Conservation (phyloP, 2,888 invertebrate genomes). For the Graphium colonna region DNA sequence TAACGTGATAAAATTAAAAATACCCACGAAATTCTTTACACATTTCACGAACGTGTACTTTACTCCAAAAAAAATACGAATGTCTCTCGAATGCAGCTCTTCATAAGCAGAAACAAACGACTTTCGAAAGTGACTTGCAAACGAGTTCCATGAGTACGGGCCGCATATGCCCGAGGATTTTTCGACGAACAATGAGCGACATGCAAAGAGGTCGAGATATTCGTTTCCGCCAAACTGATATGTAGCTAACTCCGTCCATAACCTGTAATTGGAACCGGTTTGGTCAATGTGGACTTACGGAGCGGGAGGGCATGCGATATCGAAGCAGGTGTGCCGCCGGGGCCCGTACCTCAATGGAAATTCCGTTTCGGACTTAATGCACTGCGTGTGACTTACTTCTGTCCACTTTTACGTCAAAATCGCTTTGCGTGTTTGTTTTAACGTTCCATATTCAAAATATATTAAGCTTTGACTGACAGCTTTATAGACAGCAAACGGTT, state of each 20-base stretch:
- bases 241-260: slow-evolving; percentile 58
- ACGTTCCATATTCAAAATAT: too few relatives aligned
- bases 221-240: slow-evolving; percentile 77
- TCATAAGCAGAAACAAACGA: neutral
- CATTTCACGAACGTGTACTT: too few relatives aligned
- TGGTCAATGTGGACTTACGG: slow-evolving; percentile 72
- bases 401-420: too few relatives aligned
- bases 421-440: too few relatives aligned
- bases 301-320: slow-evolving; percentile 72
- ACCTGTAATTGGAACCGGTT: slow-evolving; percentile 79
- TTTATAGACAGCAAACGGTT: too few relatives aligned
- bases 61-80: neutral
- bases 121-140: slow-evolving; percentile 1
- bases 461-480: too few relatives aligned
- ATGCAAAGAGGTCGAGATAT: slow-evolving; percentile 37
- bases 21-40: too few relatives aligned
- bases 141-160: neutral
- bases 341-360: slow-evolving; percentile 74
- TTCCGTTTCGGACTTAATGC: slow-evolving; percentile 65
- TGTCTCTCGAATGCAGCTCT: neutral
- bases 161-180: neutral
- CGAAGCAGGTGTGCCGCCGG: slow-evolving; percentile 75
- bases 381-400: slow-evolving; percentile 34
- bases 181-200: slow-evolving; percentile 18
- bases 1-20: too few relatives aligned